Base-by-base conservation (phyloP, 2,888 invertebrate genomes). In the Noctua pronuba region DNA sequence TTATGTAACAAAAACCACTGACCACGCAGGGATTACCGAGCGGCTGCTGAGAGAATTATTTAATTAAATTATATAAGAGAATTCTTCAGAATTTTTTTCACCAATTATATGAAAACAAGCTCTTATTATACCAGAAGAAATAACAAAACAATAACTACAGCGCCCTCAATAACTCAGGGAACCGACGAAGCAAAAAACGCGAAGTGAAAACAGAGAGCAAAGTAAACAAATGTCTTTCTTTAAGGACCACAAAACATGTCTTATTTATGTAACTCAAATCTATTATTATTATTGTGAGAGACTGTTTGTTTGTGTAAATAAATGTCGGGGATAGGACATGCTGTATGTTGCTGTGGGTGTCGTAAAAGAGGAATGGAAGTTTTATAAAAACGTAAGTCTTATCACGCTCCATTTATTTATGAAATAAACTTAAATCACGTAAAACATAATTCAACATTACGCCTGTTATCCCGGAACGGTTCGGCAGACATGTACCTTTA, bases 71-170 rank as follows among this genome's bases (percentile, higher is more conserved):
- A 77, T 58, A 75, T 38, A 75, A 66, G 6, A 58, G 10, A 44
- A 10, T 13, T 28, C 13, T 13, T 18, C 10, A n/a, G 38, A 46
- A 66, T 31, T 66, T 4, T 38, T 46, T 67, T 11, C 13, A 41
- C 24, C 35, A 62, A 62, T 44, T 44, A 44, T 28, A 38, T 18
- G 28, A 68, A 77, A 77, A 68, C 44, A 77, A 52, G 41, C 31
- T 41, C 24, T 68, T 7, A 8, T 35, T 68, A 62, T 35, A 66
- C 21, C 35, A 68, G n/a, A 64, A 16, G n/a, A 74, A 82, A 46
- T n/a, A 83, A 52, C 70, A 72, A 82, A 74, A 83, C 68, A 65
- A 79, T 82, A 82, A 82, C 52, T 82, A 46, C 44, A 55, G 28
- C 6, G 38, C 46, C 28, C 41, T 75, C 73, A 71, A 83, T 79